phyloP scores from a whole-genome alignment of 92 coral and sea anemone genomes.

The Parazoanthus atlanticus region DNA sequence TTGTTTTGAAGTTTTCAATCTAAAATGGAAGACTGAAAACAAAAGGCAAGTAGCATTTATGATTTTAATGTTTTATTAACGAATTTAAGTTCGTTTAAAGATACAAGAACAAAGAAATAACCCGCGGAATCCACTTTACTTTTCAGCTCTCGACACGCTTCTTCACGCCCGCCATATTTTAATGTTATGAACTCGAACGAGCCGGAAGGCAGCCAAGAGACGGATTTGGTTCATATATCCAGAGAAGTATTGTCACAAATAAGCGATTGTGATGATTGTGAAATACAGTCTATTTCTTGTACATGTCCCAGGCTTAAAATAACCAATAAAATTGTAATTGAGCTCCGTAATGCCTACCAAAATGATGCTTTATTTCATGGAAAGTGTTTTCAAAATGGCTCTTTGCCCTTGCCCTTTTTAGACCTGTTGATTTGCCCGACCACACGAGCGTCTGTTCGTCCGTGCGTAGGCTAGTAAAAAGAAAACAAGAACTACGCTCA shows the following conservation, averaged over 20 bases:
- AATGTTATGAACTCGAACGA: background rate
- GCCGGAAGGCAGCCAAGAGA: background rate
- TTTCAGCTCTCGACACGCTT: background rate
- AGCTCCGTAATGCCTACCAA: background rate
- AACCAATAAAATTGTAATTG: slow-evolving; percentile 1
- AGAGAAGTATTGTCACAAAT: slow-evolving; percentile 30
- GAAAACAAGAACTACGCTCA: background rate
- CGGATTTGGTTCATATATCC: background rate
- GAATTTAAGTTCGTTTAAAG: background rate
- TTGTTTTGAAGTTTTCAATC: background rate
- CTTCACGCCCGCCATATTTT: background rate
- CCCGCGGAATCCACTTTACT: background rate
- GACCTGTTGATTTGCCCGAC: slow-evolving; percentile 1
- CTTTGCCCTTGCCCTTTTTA: slow-evolving; percentile 2
- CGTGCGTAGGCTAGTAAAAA: background rate
- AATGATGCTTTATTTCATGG: slow-evolving; percentile 19
- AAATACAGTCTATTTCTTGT: background rate
- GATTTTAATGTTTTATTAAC: background rate
- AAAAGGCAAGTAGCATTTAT: background rate
- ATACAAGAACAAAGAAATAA: background rate
- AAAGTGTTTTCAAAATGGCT: slow-evolving; percentile 6
- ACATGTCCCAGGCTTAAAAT: background rate
- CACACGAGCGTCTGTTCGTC: slow-evolving; percentile 13
- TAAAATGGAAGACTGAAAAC: background rate
- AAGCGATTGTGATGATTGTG: slow-evolving; percentile 12